A percentile compares a stretch with the other conserved stretches of the same genome.
Evolutionary conservation across 1,140 invertebrate species (phyloP).

Genomic region (Vollenhovia emeryi): DNA sequence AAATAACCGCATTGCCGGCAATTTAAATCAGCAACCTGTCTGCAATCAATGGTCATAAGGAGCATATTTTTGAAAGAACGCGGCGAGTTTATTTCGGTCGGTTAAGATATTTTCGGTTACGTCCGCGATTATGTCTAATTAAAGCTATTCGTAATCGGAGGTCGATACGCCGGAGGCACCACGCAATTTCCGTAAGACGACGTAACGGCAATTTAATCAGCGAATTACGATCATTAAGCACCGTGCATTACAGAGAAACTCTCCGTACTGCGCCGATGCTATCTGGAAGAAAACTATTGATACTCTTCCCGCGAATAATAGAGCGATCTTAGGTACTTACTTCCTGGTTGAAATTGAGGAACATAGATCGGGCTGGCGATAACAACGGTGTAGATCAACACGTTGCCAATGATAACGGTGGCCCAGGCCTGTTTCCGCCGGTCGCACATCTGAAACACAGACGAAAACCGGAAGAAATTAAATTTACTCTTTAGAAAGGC

Average conservation of each 20-base stretch:
- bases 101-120: constrained; percentile 28
- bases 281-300: constrained; percentile 34
- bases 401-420: constrained; percentile 73
- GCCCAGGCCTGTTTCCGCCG: constrained; percentile 70
- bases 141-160: constrained; percentile 25
- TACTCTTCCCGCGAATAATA: constrained; percentile 45
- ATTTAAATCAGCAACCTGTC: neutral
- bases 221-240: constrained; percentile 35
- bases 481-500: neutral
- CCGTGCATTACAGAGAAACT: neutral
- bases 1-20: neutral
- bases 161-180: neutral
- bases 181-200: constrained; percentile 48
- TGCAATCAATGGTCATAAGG: neutral
- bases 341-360: constrained; percentile 80
- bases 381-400: constrained; percentile 70
- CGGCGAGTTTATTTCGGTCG: neutral
- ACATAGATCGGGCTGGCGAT: constrained; percentile 80
- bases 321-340: constrained; percentile 72
- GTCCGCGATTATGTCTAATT: constrained; percentile 28
- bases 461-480: constrained; percentile 31
- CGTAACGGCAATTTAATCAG: constrained; percentile 48
- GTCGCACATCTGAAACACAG: constrained; percentile 80
- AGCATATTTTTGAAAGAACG: neutral
- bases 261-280: neutral